phyloP scores from a whole-genome alignment of 2,888 invertebrate genomes.

The Empis stercorea region DNA sequence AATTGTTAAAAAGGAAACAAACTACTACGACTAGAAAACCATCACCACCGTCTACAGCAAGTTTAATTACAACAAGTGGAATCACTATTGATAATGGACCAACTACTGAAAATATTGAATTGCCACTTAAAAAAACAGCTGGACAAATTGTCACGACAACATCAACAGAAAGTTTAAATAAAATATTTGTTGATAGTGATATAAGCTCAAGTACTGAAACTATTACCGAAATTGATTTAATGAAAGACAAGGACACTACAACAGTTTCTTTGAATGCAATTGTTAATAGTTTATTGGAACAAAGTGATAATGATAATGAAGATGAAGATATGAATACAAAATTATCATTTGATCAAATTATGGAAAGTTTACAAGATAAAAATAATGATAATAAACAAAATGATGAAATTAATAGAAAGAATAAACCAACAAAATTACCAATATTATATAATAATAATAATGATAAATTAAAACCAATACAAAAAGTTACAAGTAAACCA shows the following conservation, averaged over 20 bases:
- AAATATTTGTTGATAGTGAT: neutral
- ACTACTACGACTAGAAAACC: slow-evolving; percentile 5
- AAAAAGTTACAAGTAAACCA: neutral
- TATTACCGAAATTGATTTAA: slow-evolving; percentile 1
- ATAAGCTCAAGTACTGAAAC: slow-evolving; percentile 1
- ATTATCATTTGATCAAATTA: slow-evolving; percentile 30
- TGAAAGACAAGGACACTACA: neutral
- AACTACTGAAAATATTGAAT: neutral
- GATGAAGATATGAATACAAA: slow-evolving; percentile 25
- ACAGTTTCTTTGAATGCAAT: neutral
- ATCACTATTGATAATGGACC: neutral
- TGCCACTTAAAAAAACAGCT: neutral
- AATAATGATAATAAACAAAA: slow-evolving; percentile 5
- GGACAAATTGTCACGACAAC: slow-evolving; percentile 4
- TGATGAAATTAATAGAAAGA: slow-evolving; percentile 14
- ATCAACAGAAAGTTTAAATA: slow-evolving; percentile 3
- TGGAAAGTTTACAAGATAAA: slow-evolving; percentile 24
- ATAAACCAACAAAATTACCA: slow-evolving; percentile 9
- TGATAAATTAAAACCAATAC: neutral
- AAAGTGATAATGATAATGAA: slow-evolving; percentile 19
- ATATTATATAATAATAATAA: slow-evolving; percentile 4
- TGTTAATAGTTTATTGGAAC: neutral
- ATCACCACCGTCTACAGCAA: slow-evolving; percentile 5
- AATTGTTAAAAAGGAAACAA: neutral
- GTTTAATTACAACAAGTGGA: slow-evolving; percentile 10